These are phyloP conservation scores for Scotopteryx bipunctaria DNA, from an alignment of 2,888 invertebrate genomes.

Conservation along the genomic window DNA sequence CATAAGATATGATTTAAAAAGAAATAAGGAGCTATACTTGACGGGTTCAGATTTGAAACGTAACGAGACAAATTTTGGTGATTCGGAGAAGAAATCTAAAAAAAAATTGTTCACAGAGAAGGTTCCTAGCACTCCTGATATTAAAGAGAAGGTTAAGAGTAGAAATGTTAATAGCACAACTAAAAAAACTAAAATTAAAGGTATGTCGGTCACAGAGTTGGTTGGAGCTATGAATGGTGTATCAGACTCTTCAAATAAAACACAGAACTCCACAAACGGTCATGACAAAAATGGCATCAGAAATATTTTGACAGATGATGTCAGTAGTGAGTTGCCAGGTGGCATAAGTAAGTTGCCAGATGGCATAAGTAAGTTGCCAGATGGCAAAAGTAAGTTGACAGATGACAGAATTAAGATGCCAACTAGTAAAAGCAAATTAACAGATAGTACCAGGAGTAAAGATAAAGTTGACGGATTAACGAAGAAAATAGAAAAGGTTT, in stretches of 20 bases:
- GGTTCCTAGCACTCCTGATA: conserved; percentile 62
- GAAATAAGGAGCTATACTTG: conserved; percentile 62
- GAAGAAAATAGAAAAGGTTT: conserved; percentile 53
- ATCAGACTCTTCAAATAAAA: background rate
- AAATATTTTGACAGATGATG: background rate
- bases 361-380: no score
- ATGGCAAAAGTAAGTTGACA: no score
- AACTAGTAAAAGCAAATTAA: conserved; percentile 3
- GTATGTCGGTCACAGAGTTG: conserved; percentile 66
- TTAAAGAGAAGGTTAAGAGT: conserved; percentile 47
- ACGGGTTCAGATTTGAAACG: conserved; percentile 64
- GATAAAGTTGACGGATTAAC: conserved; percentile 36
- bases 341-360: conserved; percentile 6
- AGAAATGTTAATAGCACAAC: conserved; percentile 58
- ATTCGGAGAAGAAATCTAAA: conserved; percentile 61
- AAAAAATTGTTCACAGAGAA: conserved; percentile 68
- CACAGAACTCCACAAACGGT: conserved; percentile 42
- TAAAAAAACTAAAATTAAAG: conserved; percentile 57
- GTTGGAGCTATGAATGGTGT: conserved; percentile 59
- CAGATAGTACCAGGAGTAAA: conserved; percentile 4
- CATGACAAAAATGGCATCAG: conserved; percentile 33
- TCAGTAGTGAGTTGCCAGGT: background rate
- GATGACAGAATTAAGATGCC: background rate
- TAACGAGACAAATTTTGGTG: conserved; percentile 43
- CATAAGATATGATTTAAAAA: conserved; percentile 54